Conservation (phyloP, 1,140 invertebrate species). For the honey bee (Apis mellifera) region Amel_HAv3.1 CM009940.2:3583501-3584000, state of each 20-base stretch:
- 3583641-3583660: conserved; percentile 72
- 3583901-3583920: background rate
- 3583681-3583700: background rate
- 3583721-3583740: background rate
- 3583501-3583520: background rate
- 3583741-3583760: background rate
- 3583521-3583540: background rate
- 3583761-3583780: conserved; percentile 28
- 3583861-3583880: background rate
- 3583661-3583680: background rate
- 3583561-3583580: conserved; percentile 72
- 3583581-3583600: conserved; percentile 70
- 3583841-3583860: conserved; percentile 18
- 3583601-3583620: conserved; percentile 75
- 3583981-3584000: background rate
- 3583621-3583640: conserved; percentile 76
- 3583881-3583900: background rate
- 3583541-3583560: conserved; percentile 20
- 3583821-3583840: background rate
- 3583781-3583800: conserved; percentile 22
- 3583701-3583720: background rate
- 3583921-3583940: background rate
- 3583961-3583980: background rate
- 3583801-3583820: conserved; percentile 23
- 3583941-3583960: background rate